Evolutionary conservation across 2,888 invertebrate species (phyloP).

Genomic region (Dysmachus trigonus): DNA sequence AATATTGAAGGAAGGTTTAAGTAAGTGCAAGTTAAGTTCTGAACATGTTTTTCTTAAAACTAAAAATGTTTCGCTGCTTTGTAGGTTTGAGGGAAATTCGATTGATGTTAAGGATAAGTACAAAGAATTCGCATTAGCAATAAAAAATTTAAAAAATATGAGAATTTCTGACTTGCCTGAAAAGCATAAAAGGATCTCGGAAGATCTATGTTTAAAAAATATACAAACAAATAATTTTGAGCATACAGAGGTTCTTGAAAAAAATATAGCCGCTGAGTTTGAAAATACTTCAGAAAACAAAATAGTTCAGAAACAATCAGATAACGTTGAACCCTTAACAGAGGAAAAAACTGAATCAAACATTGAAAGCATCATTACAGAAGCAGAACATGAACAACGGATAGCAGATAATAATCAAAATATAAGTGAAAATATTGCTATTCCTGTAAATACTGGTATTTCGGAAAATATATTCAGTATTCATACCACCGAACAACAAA

Average conservation of each 20-base stretch:
- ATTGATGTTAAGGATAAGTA: constrained; percentile 58
- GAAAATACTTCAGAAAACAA: neutral
- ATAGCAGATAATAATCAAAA: neutral
- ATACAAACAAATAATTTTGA: neutral
- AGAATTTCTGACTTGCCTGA: neutral
- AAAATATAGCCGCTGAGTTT: neutral
- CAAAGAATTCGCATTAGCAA: constrained; percentile 57
- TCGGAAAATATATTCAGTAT: neutral
- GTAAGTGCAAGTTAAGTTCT: constrained; percentile 48
- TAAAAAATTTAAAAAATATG: constrained; percentile 57
- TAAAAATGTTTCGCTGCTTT: neutral
- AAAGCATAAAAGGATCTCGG: neutral
- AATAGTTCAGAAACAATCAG: neutral
- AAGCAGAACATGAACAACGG: neutral
- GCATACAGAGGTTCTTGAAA: neutral
- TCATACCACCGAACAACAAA: neutral
- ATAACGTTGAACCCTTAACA: neutral
- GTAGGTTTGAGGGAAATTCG: constrained; percentile 53
- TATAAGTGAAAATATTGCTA: neutral
- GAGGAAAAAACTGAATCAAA: neutral
- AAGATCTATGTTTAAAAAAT: neutral
- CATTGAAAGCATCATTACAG: neutral
- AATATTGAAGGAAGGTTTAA: constrained; percentile 55
- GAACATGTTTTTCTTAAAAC: neutral
- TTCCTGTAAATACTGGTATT: neutral